Base-by-base conservation (phyloP, 2,797 vertebrate genomes). In the Rhynchotus rufescens region DNA sequence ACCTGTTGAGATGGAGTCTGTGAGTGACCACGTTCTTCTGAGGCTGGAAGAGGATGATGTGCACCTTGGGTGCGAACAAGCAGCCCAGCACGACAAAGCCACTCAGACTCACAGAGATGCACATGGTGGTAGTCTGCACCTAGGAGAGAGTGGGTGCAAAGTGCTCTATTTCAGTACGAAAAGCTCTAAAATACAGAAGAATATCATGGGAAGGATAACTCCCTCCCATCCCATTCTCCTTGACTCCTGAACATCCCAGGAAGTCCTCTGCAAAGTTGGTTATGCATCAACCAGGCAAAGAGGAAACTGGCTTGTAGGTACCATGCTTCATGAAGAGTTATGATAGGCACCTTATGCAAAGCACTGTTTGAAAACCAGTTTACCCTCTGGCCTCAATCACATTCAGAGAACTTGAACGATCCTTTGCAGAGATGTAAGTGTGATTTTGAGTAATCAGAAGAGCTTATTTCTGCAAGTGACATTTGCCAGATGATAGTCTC, bases 91-190 rank as follows among this genome's bases (percentile, higher is more conserved):
- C 99, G 96, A 99, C 99, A 6, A 99, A 99, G 71, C 99, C 99
- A 5, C 99, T 99, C 91, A 99, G 98, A 86, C 99, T 99, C 85
- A 99, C 99, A 0, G 99, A 99, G 98, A 99, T 99, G 93, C 99
- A 99, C 99, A 99, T 99, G 77, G 99, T 99, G 2, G 99, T 99
- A 10, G 99, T 99, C 97, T 99, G 99, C 71, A 99, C 99, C 99
- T 99, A 64, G n/a, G 84, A 98, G 95, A 96, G 96, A 97, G 96
- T 1, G 42, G 65, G 64, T 2, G 57, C 44, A 94, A 85, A 94
- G 71, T 8, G 2, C n/a, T 28, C 34, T 54, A 62, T 86, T 92
- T 94, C 79, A 92, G 51, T 66, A 86, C 8, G 23, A 69, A 85
- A 44, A 81, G 32, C 34, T 92, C 56, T 75, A 73, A 91, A 83